These are phyloP conservation scores for Xestia ashworthii DNA, from an alignment of 2,888 invertebrate species.

Conservation along the genomic window DNA sequence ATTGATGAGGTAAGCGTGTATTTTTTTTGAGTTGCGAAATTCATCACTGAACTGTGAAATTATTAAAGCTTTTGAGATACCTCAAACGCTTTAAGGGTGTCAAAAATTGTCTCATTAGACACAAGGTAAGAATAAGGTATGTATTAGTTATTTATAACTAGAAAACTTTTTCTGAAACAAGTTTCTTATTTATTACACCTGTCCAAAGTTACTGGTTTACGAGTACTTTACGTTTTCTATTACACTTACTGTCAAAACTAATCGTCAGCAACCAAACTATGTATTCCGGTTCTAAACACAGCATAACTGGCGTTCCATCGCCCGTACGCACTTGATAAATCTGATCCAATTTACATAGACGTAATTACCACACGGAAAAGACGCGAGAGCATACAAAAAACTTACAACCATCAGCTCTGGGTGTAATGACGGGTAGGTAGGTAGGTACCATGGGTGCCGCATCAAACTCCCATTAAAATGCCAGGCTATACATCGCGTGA, in stretches of 20 bases:
- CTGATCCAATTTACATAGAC: slow-evolving; percentile 86
- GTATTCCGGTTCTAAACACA: slow-evolving; percentile 53
- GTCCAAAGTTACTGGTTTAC: slow-evolving; percentile 16
- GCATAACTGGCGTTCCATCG: slow-evolving; percentile 76
- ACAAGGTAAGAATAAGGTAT: neutral
- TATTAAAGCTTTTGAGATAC: neutral
- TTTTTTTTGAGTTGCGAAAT: slow-evolving; percentile 11
- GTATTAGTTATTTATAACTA: neutral
- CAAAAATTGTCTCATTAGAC: neutral
- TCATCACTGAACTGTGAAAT: slow-evolving; percentile 13
- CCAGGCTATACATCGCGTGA: slow-evolving; percentile 67
- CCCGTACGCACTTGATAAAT: slow-evolving; percentile 82
- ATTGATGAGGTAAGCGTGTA: slow-evolving; percentile 3
- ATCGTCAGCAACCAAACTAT: slow-evolving; percentile 34
- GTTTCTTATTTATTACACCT: slow-evolving; percentile 11
- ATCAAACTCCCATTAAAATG: slow-evolving; percentile 85
- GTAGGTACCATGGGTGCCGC: slow-evolving; percentile 73
- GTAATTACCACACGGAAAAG: slow-evolving; percentile 81
- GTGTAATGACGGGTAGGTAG: slow-evolving; percentile 70
- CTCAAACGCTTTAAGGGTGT: neutral
- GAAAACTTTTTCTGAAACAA: slow-evolving; percentile 3
- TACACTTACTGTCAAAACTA: slow-evolving; percentile 27
- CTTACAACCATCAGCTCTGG: slow-evolving; percentile 58
- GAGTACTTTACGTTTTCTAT: slow-evolving; percentile 22
- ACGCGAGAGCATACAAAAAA: slow-evolving; percentile 62